These are phyloP conservation scores for Drosophila incognita DNA, from an alignment of 2,888 invertebrate genomes.

Conservation along the genomic window DNA sequence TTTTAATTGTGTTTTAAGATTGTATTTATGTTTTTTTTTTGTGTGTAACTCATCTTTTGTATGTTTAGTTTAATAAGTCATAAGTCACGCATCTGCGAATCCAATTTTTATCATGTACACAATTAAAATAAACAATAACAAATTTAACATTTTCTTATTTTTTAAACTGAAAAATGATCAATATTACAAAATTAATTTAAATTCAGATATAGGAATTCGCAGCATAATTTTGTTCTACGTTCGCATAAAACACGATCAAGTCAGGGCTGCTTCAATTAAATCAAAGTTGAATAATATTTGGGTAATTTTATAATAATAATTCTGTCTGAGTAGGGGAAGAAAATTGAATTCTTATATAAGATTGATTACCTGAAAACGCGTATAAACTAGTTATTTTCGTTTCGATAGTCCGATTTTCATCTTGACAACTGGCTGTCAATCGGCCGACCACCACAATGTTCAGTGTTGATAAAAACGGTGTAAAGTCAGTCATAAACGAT, in stretches of 20 bases:
- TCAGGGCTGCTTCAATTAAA: background rate
- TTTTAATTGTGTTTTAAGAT: slow-evolving; percentile 31
- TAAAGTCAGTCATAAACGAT: slow-evolving; percentile 33
- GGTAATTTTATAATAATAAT: background rate
- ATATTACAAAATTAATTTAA: background rate
- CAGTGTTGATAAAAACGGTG: slow-evolving; percentile 35
- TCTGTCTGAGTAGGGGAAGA: background rate
- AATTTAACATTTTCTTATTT: background rate
- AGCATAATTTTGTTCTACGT: background rate
- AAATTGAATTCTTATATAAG: background rate
- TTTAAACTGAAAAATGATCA: background rate
- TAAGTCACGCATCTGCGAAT: background rate
- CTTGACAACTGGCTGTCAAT: background rate
- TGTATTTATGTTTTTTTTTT: slow-evolving; percentile 4
- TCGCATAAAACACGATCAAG: background rate
- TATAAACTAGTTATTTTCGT: background rate
- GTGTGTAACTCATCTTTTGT: slow-evolving; percentile 1
- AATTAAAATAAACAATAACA: background rate
- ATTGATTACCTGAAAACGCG: background rate
- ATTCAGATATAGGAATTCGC: background rate
- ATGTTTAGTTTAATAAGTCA: slow-evolving; percentile 2
- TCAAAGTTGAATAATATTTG: background rate
- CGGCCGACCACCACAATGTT: slow-evolving; percentile 30
- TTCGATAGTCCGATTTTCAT: slow-evolving; percentile 8
- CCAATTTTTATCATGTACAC: background rate